These are phyloP conservation scores for Scolanthus callimorphus DNA, from an alignment of 92 coral and sea anemone species.

Conservation along the genomic window DNA sequence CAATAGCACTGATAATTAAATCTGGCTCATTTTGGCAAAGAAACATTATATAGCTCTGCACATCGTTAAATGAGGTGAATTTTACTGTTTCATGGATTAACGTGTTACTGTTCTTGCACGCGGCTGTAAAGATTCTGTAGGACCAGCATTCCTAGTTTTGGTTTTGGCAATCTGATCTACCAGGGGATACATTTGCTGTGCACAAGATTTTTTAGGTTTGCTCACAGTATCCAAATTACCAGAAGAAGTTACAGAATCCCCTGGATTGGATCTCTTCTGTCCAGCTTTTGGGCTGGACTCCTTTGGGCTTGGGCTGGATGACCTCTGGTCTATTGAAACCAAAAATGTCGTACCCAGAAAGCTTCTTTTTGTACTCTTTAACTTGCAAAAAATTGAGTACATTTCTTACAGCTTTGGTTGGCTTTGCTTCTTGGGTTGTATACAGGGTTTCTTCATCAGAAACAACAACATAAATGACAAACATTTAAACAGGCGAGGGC, in stretches of 20 bases:
- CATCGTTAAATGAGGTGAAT: conserved; percentile 31
- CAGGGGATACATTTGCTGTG: conserved; percentile 37
- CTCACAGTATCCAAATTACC: neutral
- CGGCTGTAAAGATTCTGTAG: conserved; percentile 13
- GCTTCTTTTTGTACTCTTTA: conserved; percentile 11
- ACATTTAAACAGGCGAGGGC: too few species aligned
- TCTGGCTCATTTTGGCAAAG: conserved; percentile 33
- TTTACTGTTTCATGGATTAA: conserved; percentile 29
- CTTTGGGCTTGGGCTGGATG: too few species aligned
- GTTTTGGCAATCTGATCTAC: conserved; percentile 25
- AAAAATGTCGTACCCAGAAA: conserved; percentile 27
- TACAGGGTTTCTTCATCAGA: conserved; percentile 1
- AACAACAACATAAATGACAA: too few species aligned
- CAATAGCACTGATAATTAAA: conserved; percentile 29
- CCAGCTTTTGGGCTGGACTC: neutral
- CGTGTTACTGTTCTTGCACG: conserved; percentile 16
- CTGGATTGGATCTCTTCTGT: conserved; percentile 3
- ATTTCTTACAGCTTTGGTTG: conserved; percentile 21
- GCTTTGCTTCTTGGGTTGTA: conserved; percentile 6
- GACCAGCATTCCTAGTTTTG: conserved; percentile 34
- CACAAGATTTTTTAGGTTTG: neutral
- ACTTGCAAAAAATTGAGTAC: conserved; percentile 12
- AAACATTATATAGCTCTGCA: conserved; percentile 18
- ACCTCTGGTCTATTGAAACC: conserved; percentile 34
- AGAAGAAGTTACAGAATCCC: conserved; percentile 1